Evolutionary conservation across 2,113 vertebrate genomes (phyloP).

Genomic region (Semnornis frantzii): DNA sequence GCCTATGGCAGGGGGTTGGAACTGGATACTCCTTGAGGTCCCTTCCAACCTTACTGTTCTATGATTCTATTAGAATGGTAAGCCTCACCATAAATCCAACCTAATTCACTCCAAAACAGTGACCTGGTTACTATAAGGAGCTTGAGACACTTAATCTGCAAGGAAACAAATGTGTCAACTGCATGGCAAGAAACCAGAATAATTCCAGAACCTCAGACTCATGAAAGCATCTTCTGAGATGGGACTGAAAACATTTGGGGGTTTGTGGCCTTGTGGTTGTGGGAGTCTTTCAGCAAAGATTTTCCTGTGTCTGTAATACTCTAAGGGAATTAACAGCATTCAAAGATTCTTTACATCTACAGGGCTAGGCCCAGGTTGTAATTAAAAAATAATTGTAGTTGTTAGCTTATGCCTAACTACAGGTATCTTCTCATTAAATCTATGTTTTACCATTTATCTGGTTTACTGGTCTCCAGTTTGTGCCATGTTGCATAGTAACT

Average conservation of each 20-base stretch:
- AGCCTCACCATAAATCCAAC: background rate
- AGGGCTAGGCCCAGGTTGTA: background rate
- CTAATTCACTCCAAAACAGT: background rate
- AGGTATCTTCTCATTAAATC: background rate
- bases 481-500: background rate
- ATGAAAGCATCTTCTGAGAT: background rate
- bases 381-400: background rate
- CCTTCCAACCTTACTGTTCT: too few relatives aligned
- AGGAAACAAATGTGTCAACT: background rate
- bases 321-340: background rate
- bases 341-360: background rate
- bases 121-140: background rate
- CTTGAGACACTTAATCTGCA: background rate
- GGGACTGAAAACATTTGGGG: background rate
- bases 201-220: background rate
- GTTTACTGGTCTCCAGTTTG: background rate
- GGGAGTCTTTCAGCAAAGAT: background rate
- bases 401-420: background rate
- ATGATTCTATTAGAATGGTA: background rate
- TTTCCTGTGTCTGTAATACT: background rate
- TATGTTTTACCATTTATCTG: background rate
- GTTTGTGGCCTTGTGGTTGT: background rate
- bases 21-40: too few relatives aligned
- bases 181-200: background rate
- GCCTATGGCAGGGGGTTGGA: too few relatives aligned